Evolutionary conservation across 2,888 invertebrate genomes (phyloP).

Genomic region (Tromatobia lineatoria): DNA sequence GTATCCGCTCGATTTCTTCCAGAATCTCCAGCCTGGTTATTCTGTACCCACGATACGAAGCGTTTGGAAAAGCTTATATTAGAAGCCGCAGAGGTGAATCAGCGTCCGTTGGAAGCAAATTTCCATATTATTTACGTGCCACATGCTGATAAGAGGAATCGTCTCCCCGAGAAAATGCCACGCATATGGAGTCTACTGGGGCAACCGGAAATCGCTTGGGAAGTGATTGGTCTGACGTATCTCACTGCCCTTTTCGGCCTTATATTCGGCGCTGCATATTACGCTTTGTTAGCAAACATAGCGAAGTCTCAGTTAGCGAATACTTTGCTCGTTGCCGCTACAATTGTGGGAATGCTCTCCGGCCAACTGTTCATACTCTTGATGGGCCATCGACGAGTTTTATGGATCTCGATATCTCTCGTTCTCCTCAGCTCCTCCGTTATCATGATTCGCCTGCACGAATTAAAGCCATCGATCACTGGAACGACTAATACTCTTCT

Average conservation of each 20-base stretch:
- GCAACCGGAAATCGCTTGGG: constrained; percentile 69
- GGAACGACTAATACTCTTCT: constrained; percentile 70
- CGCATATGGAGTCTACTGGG: constrained; percentile 63
- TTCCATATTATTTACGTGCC: constrained; percentile 64
- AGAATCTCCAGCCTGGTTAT: constrained; percentile 72
- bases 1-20: constrained; percentile 66
- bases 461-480: constrained; percentile 60
- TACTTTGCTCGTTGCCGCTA: constrained; percentile 58
- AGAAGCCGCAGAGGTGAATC: constrained; percentile 64
- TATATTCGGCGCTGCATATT: constrained; percentile 68
- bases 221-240: constrained; percentile 69
- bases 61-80: constrained; percentile 56
- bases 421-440: constrained; percentile 67
- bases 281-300: constrained; percentile 61
- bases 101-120: constrained; percentile 46
- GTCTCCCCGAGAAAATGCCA: constrained; percentile 62
- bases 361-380: constrained; percentile 69
- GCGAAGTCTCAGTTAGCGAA: constrained; percentile 67
- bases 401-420: constrained; percentile 66
- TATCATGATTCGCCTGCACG: constrained; percentile 65
- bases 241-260: constrained; percentile 67
- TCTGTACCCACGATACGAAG: constrained; percentile 57
- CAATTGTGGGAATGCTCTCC: constrained; percentile 63
- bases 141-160: constrained; percentile 53
- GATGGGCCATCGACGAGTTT: constrained; percentile 70